These are phyloP conservation scores for Thysanoteuthis rhombus DNA, from an alignment of 2,888 invertebrate species.

Conservation along the genomic window DNA sequence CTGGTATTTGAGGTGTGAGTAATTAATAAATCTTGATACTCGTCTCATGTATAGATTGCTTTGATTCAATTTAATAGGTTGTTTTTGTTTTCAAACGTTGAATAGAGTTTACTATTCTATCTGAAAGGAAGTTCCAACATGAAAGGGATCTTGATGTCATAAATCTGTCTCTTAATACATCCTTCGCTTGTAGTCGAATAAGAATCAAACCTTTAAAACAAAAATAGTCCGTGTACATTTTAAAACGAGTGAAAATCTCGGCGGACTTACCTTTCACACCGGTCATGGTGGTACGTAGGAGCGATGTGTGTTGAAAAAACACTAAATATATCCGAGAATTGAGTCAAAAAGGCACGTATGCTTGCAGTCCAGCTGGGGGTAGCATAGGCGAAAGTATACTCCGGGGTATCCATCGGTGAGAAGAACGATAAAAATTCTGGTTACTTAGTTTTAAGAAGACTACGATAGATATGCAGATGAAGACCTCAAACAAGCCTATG, in stretches of 20 bases:
- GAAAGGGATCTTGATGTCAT: too few species aligned
- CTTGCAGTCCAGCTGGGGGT: constrained; percentile 63
- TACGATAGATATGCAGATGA: background rate
- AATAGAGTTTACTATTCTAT: too few species aligned
- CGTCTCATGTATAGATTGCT: too few species aligned
- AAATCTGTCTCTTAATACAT: too few species aligned
- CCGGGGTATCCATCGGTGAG: constrained; percentile 20
- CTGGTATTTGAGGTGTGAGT: too few species aligned
- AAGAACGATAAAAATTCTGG: background rate
- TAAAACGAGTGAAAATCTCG: background rate
- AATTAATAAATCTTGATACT: too few species aligned
- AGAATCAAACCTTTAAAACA: too few species aligned
- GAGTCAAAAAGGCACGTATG: constrained; percentile 59
- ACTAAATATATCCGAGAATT: constrained; percentile 91
- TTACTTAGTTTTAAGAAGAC: background rate
- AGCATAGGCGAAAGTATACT: constrained; percentile 56
- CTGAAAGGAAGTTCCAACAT: too few species aligned
- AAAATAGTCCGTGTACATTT: background rate
- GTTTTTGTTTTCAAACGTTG: too few species aligned
- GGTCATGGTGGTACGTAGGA: constrained; percentile 95
- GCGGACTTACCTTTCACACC: constrained; percentile 85
- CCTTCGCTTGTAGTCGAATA: too few species aligned
- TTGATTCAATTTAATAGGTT: too few species aligned
- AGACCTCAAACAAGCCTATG: background rate
- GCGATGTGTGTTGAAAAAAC: constrained; percentile 96